A percentile compares a stretch with the other conserved stretches of the same genome.
Conservation (phyloP, 2,888 invertebrate genomes). For the Epinotia brunnichana region DNA sequence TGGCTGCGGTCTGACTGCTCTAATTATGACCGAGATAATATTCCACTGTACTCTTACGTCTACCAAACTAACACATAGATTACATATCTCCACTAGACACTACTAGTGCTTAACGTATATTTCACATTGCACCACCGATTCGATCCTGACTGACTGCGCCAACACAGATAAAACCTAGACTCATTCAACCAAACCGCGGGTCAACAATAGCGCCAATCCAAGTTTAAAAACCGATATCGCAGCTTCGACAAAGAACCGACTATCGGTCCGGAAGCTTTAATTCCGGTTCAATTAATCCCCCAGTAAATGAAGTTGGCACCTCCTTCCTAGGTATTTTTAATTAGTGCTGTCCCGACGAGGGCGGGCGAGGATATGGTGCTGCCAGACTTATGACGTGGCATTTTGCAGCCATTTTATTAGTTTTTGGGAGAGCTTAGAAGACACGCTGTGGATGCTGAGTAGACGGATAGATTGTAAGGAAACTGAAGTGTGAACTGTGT, state of each 20-base stretch:
- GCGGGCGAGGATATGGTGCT: background rate
- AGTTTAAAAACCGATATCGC: slow-evolving; percentile 25
- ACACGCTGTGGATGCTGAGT: background rate
- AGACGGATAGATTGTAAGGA: background rate
- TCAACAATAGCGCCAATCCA: slow-evolving; percentile 16
- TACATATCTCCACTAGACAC: no score
- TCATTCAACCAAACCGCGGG: background rate
- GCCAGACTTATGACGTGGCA: background rate
- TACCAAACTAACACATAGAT: no score
- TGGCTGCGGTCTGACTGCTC: no score
- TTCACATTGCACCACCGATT: background rate
- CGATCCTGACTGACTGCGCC: background rate
- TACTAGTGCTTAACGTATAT: background rate
- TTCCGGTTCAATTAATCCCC: slow-evolving; percentile 67
- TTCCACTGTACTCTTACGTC: no score
- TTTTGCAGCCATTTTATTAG: slow-evolving; percentile 5
- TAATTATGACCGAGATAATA: no score
- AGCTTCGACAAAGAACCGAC: slow-evolving; percentile 14
- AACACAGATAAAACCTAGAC: slow-evolving; percentile 7
- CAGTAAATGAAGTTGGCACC: slow-evolving; percentile 66
- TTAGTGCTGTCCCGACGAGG: slow-evolving; percentile 54
- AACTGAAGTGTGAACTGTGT: no score
- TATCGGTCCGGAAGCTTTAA: slow-evolving; percentile 17
- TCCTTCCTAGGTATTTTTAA: slow-evolving; percentile 70
- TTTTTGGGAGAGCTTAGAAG: slow-evolving; percentile 7